These are phyloP conservation scores for Heliornis fulica DNA, from an alignment of 2,113 vertebrate species.

Conservation along the genomic window DNA sequence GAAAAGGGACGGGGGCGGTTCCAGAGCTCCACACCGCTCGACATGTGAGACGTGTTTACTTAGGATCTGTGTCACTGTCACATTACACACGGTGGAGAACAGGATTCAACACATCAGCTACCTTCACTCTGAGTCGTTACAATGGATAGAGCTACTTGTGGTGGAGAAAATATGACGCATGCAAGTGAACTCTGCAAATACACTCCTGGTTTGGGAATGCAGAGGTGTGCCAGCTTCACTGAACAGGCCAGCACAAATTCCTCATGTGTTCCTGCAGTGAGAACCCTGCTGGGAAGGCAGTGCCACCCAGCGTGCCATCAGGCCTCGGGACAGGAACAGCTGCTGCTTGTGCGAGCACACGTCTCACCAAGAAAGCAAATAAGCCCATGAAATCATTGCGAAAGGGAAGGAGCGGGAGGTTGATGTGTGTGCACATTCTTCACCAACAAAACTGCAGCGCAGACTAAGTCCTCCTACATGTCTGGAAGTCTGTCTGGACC, in stretches of 20 bases:
- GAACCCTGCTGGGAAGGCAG: background rate
- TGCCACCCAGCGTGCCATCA: background rate
- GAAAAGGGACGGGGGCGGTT: background rate
- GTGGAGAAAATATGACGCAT: background rate
- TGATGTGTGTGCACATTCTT: constrained; percentile 29
- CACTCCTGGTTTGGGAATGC: background rate
- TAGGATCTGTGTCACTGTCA: background rate
- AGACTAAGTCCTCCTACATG: background rate
- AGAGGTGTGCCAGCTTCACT: background rate
- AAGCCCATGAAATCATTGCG: background rate
- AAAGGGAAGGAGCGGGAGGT: constrained; percentile 30
- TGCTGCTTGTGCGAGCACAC: background rate
- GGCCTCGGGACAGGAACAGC: background rate
- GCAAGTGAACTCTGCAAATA: background rate
- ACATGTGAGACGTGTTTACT: background rate
- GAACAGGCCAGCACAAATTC: background rate
- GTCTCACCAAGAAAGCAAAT: background rate
- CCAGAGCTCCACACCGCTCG: background rate
- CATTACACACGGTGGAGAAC: background rate
- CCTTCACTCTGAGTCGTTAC: background rate
- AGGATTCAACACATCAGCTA: background rate
- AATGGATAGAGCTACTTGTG: background rate
- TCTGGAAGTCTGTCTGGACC: background rate
- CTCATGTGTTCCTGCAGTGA: background rate
- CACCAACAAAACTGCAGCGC: background rate